Conservation (phyloP, 2,113 vertebrate species). For the Stictonetta naevosa region DNA sequence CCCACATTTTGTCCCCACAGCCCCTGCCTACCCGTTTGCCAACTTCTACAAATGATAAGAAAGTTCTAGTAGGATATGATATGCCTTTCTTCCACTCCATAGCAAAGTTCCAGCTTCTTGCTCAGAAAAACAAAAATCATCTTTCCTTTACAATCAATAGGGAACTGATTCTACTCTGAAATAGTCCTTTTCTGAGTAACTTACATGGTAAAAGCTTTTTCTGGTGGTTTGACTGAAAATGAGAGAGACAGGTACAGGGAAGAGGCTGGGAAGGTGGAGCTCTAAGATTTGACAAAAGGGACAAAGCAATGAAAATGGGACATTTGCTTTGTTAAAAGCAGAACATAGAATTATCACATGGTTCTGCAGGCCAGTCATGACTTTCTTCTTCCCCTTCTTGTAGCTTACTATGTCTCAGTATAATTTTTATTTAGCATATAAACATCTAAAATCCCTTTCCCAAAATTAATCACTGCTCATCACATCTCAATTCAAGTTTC, state of each 20-base stretch:
- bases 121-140: not conserved
- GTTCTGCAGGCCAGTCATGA: not conserved
- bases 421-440: not conserved
- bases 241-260: not conserved
- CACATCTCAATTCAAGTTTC: not conserved
- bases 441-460: not conserved
- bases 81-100: not conserved
- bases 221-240: not conserved
- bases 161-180: not conserved
- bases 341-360: not conserved
- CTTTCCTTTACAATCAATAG: not conserved
- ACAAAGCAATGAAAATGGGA: not conserved
- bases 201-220: not conserved
- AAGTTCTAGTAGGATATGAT: not conserved
- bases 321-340: not conserved
- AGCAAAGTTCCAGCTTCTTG: not conserved
- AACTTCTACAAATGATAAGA: not conserved
- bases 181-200: not conserved
- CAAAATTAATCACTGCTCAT: not conserved
- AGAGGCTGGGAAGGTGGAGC: not conserved
- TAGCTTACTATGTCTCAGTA: not conserved
- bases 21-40: not conserved
- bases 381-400: not conserved
- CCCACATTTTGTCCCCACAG: not conserved
- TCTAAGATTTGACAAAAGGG: not conserved